phyloP scores from a whole-genome alignment of 2,888 invertebrate species.

The Neuroscelio doddi region DNA sequence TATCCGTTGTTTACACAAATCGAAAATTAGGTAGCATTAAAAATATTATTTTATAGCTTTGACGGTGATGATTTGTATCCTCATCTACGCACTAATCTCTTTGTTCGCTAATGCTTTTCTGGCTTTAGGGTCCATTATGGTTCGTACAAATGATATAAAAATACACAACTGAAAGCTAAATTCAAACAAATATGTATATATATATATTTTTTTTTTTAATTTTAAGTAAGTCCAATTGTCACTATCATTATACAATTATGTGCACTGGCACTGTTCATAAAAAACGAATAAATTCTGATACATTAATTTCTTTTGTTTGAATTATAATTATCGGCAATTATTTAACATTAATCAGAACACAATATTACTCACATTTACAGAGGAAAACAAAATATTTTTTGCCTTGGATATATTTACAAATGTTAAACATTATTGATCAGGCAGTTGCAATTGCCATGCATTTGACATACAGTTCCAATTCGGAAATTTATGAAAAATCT shows the following conservation, averaged over 20 bases:
- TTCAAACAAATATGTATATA: no score
- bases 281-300: background rate
- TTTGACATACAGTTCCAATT: slow-evolving; percentile 51
- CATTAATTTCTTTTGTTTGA: background rate
- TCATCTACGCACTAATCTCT: slow-evolving; percentile 58
- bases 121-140: slow-evolving; percentile 62
- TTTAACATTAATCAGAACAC: no score
- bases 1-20: no score
- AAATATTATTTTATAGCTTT: slow-evolving; percentile 52
- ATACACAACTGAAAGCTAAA: no score
- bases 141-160: slow-evolving; percentile 50
- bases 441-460: slow-evolving; percentile 58
- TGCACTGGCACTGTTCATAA: no score
- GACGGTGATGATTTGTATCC: slow-evolving; percentile 56
- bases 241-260: no score
- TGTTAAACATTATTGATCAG: slow-evolving; percentile 66
- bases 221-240: no score
- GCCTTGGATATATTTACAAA: slow-evolving; percentile 68
- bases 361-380: slow-evolving; percentile 50
- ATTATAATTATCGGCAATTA: background rate
- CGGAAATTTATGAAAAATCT: slow-evolving; percentile 53
- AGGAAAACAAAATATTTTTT: slow-evolving; percentile 60
- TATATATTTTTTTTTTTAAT: no score
- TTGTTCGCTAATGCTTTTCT: slow-evolving; percentile 62
- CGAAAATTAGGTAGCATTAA: no score